phyloP scores from a whole-genome alignment of 1,140 invertebrate species.

The Lamellibrachia luymesi region DNA sequence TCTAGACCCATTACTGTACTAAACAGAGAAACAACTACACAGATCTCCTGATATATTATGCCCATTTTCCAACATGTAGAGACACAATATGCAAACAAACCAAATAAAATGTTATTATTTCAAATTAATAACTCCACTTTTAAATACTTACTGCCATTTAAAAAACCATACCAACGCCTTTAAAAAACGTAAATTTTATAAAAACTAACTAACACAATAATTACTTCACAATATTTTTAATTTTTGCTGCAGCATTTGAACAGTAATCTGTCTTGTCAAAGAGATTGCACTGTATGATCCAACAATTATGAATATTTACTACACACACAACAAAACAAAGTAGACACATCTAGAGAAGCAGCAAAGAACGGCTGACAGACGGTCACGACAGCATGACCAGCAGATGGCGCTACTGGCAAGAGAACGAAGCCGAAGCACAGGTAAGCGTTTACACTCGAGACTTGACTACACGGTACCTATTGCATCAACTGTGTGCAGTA shows the following conservation, averaged over 20 bases:
- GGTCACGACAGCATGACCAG: neutral
- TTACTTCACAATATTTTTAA: too few relatives aligned
- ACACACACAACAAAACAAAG: neutral
- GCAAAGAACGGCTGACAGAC: neutral
- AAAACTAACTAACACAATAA: too few relatives aligned
- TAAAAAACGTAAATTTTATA: too few relatives aligned
- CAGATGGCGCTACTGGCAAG: neutral
- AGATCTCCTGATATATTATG: neutral
- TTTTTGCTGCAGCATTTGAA: too few relatives aligned
- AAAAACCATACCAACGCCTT: too few relatives aligned
- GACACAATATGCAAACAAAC: neutral
- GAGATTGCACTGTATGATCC: too few relatives aligned
- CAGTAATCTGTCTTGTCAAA: too few relatives aligned
- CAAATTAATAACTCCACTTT: too few relatives aligned
- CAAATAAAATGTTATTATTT: neutral
- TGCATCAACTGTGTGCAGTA: neutral
- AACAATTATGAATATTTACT: too few relatives aligned
- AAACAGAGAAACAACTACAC: neutral
- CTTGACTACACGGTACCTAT: neutral
- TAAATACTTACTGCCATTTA: too few relatives aligned
- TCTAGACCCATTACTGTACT: neutral
- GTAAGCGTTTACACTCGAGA: neutral
- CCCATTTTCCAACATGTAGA: neutral
- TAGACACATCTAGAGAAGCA: neutral
- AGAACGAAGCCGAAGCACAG: neutral